phyloP scores from a whole-genome alignment of 2,797 vertebrate species.

The Vipera latastei region DNA sequence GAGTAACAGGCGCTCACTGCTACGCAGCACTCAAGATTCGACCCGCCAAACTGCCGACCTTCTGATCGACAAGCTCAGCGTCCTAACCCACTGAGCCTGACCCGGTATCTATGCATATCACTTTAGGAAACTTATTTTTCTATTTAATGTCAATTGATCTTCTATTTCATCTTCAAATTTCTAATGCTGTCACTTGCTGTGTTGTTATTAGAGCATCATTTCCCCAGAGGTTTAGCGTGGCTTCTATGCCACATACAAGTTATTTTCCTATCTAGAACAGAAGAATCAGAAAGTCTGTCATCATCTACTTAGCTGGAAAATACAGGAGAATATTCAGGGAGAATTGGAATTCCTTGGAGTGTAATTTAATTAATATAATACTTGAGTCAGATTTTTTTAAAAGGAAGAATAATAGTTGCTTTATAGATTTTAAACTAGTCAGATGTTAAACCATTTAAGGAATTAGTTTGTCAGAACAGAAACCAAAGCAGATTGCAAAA shows the following conservation, averaged over 20 bases:
- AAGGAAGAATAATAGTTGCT: background rate
- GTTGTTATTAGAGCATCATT: background rate
- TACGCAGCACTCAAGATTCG: too few species aligned
- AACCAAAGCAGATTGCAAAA: background rate
- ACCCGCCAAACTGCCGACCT: too few species aligned
- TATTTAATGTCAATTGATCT: background rate
- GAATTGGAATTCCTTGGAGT: background rate
- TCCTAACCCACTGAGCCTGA: too few species aligned
- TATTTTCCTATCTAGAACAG: background rate
- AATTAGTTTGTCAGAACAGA: background rate
- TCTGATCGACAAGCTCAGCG: too few species aligned
- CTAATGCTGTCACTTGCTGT: background rate
- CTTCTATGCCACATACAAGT: background rate
- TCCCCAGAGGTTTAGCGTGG: background rate
- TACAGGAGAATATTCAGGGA: too few species aligned
- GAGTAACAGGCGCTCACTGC: too few species aligned
- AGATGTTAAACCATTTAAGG: constrained; percentile 4
- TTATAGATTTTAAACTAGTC: background rate
- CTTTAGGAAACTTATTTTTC: background rate
- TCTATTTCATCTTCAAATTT: background rate
- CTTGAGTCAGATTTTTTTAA: background rate
- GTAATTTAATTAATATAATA: background rate
- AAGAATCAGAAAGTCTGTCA: background rate
- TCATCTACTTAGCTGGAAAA: background rate
- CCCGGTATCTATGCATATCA: background rate